Percentiles rank a stretch among this genome's conserved stretches.
Evolutionary conservation across 1,140 invertebrate genomes (phyloP).

Genomic region (Zaprionus vittiger): DNA sequence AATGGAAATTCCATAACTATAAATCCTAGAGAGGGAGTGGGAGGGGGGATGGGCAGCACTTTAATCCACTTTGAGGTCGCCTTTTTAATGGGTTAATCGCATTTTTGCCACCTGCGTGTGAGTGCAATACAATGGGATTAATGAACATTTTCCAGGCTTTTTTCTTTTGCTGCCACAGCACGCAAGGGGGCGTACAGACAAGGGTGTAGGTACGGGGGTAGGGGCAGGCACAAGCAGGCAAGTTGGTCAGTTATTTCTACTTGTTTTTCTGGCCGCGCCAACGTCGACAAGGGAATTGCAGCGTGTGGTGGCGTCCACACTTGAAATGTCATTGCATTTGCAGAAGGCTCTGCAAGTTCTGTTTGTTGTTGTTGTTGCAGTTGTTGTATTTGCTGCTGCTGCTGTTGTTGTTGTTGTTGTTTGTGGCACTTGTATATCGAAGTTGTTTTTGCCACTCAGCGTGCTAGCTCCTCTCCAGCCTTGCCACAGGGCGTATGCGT

Average conservation of each 20-base stretch:
- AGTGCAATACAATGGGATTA: conserved; percentile 46
- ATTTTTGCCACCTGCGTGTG: conserved; percentile 39
- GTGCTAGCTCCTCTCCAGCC: conserved; percentile 1
- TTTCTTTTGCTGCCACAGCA: conserved; percentile 10
- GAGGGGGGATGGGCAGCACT: background rate
- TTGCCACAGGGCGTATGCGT: conserved; percentile 49
- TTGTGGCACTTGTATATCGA: conserved; percentile 18
- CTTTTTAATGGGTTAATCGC: conserved; percentile 48
- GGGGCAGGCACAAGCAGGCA: background rate
- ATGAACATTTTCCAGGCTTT: conserved; percentile 25
- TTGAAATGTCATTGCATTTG: conserved; percentile 68
- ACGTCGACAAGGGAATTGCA: conserved; percentile 28
- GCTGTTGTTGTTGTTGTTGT: background rate
- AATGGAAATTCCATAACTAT: conserved; percentile 28
- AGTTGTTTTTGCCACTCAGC: background rate
- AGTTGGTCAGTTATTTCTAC: background rate
- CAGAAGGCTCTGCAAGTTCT: conserved; percentile 19
- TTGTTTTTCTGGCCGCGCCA: conserved; percentile 2
- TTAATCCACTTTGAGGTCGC: conserved; percentile 41
- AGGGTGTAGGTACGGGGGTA: rapidly evolving
- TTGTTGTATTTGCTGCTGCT: background rate
- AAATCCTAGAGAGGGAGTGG: background rate
- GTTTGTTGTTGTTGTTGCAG: conserved; percentile 3
- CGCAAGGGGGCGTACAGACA: background rate
- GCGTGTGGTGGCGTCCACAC: conserved; percentile 30